A percentile compares a stretch with the other conserved stretches of the same genome.
These are phyloP conservation scores for Xenentodon cancila DNA, from an alignment of 2,797 vertebrate genomes.

Conservation along the genomic window DNA sequence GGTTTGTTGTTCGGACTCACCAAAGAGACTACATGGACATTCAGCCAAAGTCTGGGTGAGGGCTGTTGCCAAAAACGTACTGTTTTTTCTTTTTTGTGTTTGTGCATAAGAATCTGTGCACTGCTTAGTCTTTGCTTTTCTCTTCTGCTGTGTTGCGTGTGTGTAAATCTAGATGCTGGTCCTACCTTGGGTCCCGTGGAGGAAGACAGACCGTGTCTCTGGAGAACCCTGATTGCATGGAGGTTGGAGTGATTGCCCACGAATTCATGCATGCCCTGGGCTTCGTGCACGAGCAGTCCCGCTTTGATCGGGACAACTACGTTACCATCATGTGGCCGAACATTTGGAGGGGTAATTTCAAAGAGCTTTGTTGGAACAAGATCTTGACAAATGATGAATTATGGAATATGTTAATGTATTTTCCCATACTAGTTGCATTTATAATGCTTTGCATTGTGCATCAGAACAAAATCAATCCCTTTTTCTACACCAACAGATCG, in stretches of 20 bases:
- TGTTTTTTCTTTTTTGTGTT: neutral
- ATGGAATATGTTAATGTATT: too few relatives aligned
- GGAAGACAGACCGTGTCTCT: conserved; percentile 86
- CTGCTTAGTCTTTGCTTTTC: neutral
- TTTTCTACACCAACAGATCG: conserved; percentile 67
- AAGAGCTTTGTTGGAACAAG: conserved; percentile 1
- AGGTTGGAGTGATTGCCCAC: conserved; percentile 86
- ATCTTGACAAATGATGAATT: too few relatives aligned
- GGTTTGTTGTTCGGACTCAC: conserved; percentile 81
- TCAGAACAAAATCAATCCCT: neutral
- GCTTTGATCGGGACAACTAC: conserved; percentile 88
- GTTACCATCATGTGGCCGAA: conserved; percentile 90
- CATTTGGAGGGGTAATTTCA: conserved; percentile 85
- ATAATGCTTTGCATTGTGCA: neutral
- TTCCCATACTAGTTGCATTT: too few relatives aligned
- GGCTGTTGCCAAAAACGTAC: conserved; percentile 19
- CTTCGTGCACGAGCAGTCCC: conserved; percentile 90
- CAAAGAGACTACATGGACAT: conserved; percentile 83
- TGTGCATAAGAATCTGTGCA: too few relatives aligned
- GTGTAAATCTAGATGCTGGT: conserved; percentile 77
- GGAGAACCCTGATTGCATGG: conserved; percentile 83
- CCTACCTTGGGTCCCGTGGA: conserved; percentile 87
- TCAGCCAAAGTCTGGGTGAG: conserved; percentile 82
- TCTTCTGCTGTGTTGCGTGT: neutral
- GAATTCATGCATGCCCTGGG: conserved; percentile 90